A percentile compares a stretch with the other conserved stretches of the same genome.
phyloP scores from a whole-genome alignment of 2,113 vertebrate genomes.

The Ornithorhynchus anatinus region DNA sequence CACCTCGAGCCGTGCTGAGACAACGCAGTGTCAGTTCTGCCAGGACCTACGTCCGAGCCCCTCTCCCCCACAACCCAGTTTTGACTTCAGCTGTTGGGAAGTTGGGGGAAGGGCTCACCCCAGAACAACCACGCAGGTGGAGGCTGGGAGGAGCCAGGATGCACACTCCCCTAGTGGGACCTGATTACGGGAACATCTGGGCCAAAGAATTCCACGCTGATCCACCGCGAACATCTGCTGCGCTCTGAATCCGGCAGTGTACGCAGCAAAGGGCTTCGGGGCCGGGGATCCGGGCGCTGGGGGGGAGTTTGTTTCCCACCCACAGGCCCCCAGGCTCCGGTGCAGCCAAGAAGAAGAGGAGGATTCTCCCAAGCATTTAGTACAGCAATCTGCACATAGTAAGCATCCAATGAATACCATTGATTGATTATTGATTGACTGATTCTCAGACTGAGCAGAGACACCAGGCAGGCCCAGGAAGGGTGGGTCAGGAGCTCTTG shows the following conservation, averaged over 20 bases:
- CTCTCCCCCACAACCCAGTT: too few species aligned
- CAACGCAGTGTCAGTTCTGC: neutral
- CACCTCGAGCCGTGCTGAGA: neutral
- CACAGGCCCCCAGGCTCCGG: neutral
- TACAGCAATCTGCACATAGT: too few species aligned
- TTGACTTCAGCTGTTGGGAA: neutral
- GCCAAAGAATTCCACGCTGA: neutral
- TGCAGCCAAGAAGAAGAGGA: neutral
- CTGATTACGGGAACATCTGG: neutral
- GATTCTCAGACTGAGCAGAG: too few species aligned
- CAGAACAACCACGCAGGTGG: neutral
- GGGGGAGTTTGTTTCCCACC: neutral
- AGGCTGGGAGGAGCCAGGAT: neutral
- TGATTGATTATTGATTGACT: too few species aligned
- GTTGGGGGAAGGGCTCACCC: too few species aligned
- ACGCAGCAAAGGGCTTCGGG: too few species aligned
- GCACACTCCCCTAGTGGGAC: neutral
- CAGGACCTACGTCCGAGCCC: neutral
- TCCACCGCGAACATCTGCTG: neutral
- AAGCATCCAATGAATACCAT: too few species aligned
- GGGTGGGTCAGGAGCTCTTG: too few species aligned
- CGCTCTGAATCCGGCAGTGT: neutral
- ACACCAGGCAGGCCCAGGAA: too few species aligned
- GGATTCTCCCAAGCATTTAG: too few species aligned
- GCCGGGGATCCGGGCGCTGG: too few species aligned